Base-by-base conservation (phyloP, 2,888 invertebrate species). In the Petrophora chlorosata region DNA sequence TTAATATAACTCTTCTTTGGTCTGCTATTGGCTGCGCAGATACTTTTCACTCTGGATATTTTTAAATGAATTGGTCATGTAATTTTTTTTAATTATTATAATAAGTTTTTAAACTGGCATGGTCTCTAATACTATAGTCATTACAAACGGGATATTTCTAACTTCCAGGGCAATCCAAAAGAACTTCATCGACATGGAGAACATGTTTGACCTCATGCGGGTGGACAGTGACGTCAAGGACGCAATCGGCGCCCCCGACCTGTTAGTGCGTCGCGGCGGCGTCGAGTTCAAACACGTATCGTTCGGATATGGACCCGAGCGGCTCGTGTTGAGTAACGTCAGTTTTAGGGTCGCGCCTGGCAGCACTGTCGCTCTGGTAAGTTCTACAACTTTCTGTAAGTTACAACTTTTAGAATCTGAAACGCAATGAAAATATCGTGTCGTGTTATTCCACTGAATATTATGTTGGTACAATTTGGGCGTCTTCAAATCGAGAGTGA, bases 141-240 rank as follows among this genome's bases (percentile, higher is more conserved):
- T 5, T 19, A 19, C 7, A 19, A 19, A 19, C 0, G 0, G 7
- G 4, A 19, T 19, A 1, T 19, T 3, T 23, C 8, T 23, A 8
- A n/a, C 23, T 8, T 8, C 9, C 25, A 97, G 99, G 73, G 96
- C 97, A 44, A 98, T 99, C 50, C 99, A 99, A 78, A 97, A 97
- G 89, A 97, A 98, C 74, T 99, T 99, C 73, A 94, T 99, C 10
- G 99, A 99, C 75, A 99, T 99, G 99, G 99, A 99, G 84, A 99
- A 99, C 82, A 99, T 99, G 99, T 98, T 99, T 78, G 98, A 99
- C 64, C 84, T 99, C 54, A 91, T 99, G 69, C 93, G 95, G 25
- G 97, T 97, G 70, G 93, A 95, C 30, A 93, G 95, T 41, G 98
- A 99, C 90, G 94, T 99, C 14, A 91, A 93, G 2, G 98, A 99